Conservation (phyloP, 2,888 invertebrate genomes). For the Caradrina kadenii region DNA sequence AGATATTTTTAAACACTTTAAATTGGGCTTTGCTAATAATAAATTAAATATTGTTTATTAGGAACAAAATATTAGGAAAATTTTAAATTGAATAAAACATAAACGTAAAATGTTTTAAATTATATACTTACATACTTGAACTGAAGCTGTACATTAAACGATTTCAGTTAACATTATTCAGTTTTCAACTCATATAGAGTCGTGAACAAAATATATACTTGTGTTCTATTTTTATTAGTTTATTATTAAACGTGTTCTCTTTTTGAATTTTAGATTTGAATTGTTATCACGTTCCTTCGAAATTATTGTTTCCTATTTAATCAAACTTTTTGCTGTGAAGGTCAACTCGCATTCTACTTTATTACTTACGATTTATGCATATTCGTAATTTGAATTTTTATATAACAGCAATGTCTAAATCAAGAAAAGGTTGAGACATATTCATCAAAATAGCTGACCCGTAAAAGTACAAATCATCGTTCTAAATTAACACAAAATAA, state of each 20-base stretch:
- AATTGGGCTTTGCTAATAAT: too few species aligned
- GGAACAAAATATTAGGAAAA: too few species aligned
- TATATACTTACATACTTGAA: too few species aligned
- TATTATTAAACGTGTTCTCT: constrained; percentile 34
- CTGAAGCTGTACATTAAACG: not conserved
- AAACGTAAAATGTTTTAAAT: too few species aligned
- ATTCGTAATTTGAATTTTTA: not conserved
- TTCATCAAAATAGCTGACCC: not conserved
- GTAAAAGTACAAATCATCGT: constrained; percentile 27
- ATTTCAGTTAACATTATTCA: not conserved
- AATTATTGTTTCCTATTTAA: constrained; percentile 48
- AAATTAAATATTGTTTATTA: too few species aligned
- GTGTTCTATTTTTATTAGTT: not conserved
- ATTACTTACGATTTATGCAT: not conserved
- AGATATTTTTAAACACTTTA: not conserved
- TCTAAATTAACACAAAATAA: constrained; percentile 20
- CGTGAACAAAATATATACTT: not conserved
- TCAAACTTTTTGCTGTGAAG: constrained; percentile 44
- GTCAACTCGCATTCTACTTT: constrained; percentile 31
- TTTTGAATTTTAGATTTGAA: constrained; percentile 3
- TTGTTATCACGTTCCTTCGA: constrained; percentile 17
- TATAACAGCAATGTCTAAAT: not conserved
- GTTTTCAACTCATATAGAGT: too few species aligned
- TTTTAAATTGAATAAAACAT: too few species aligned
- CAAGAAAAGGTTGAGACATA: not conserved